These are phyloP conservation scores for Liposcelis brunnea DNA, from an alignment of 2,888 invertebrate genomes.

Conservation along the genomic window DNA sequence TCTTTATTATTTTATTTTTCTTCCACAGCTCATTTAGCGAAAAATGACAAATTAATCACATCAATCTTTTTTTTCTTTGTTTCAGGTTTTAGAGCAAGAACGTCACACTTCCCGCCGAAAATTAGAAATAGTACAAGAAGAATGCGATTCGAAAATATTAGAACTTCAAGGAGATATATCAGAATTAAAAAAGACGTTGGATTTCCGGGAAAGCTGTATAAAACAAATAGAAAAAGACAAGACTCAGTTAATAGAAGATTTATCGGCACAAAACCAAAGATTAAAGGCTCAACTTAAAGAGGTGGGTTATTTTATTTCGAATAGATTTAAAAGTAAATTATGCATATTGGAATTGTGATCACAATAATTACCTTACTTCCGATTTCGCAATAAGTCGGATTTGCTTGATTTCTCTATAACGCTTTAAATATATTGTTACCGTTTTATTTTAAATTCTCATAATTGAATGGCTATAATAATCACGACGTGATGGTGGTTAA, in stretches of 20 bases:
- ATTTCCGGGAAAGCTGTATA: constrained; percentile 29
- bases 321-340: background rate
- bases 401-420: too few species aligned
- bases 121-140: constrained; percentile 68
- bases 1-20: too few species aligned
- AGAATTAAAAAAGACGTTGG: constrained; percentile 59
- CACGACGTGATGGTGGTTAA: too few species aligned
- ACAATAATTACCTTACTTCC: background rate
- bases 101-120: constrained; percentile 72
- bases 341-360: background rate
- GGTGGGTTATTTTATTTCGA: constrained; percentile 24
- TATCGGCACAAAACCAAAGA: constrained; percentile 76
- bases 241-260: constrained; percentile 57
- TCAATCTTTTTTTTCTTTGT: constrained; percentile 15
- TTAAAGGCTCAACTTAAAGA: constrained; percentile 74
- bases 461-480: too few species aligned
- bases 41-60: too few species aligned
- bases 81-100: constrained; percentile 83
- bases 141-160: constrained; percentile 69
- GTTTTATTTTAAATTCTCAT: too few species aligned
- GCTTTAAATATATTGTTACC: too few species aligned
- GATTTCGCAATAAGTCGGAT: too few species aligned
- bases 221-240: constrained; percentile 52
- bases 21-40: too few species aligned
- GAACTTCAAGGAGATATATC: constrained; percentile 81